Evolutionary conservation across 2,113 vertebrate genomes (phyloP).

Genomic region (Elanus axillaris): DNA sequence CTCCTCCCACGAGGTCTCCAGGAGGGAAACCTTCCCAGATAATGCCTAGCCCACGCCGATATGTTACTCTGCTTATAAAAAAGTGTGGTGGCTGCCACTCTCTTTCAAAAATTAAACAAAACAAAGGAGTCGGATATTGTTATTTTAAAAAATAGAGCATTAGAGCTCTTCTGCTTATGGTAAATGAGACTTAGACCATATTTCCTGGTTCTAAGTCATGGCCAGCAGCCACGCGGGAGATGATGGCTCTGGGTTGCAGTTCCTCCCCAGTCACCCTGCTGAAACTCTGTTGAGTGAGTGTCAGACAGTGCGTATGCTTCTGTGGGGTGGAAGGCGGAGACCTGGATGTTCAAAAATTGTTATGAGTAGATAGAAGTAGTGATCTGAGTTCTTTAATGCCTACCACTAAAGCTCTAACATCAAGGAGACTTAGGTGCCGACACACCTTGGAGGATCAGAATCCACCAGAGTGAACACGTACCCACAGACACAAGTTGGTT

Average conservation of each 20-base stretch:
- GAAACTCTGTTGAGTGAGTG: not conserved
- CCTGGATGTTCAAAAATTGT: not conserved
- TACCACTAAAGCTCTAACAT: not conserved
- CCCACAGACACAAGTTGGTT: not conserved
- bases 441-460: not conserved
- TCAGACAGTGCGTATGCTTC: not conserved
- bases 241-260: not conserved
- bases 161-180: not conserved
- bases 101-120: not conserved
- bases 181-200: not conserved
- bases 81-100: accelerated
- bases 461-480: not conserved
- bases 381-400: not conserved
- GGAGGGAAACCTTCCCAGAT: not conserved
- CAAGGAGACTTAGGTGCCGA: not conserved
- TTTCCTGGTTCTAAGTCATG: not conserved
- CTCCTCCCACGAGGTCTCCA: not conserved
- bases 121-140: too few species aligned
- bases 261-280: not conserved
- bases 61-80: not conserved
- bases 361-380: not conserved
- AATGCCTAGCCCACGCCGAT: accelerated
- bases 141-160: not conserved
- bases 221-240: not conserved
- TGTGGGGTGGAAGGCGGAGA: not conserved